Conservation (phyloP, 2,113 vertebrate species). For the Actenoides lindsayi region DNA sequence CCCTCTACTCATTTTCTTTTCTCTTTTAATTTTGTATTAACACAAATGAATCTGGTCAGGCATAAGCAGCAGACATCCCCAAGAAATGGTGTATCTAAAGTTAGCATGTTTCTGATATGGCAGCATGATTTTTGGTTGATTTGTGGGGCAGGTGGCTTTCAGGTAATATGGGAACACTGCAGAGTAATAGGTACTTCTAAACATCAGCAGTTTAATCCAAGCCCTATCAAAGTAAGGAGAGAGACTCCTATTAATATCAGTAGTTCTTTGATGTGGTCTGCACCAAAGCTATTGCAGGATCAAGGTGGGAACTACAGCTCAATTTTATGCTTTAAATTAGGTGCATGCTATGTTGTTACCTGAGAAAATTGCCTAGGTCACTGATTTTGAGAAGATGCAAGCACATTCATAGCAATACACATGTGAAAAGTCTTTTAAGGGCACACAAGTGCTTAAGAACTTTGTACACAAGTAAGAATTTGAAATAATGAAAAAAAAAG, state of each 20-base stretch:
- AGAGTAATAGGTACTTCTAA: not conserved
- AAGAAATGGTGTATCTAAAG: not conserved
- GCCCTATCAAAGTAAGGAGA: not conserved
- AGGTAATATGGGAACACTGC: not conserved
- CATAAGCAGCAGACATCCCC: not conserved
- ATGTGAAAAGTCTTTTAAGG: not conserved
- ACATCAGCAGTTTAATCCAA: not conserved
- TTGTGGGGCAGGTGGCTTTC: not conserved
- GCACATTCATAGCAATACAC: not conserved
- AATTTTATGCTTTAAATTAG: slow-evolving; percentile 6
- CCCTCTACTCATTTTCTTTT: not conserved
- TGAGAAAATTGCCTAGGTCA: not conserved
- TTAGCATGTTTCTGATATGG: not conserved
- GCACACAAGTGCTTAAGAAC: not conserved
- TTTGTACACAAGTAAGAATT: not conserved
- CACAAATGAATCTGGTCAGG: not conserved
- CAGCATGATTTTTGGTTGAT: not conserved
- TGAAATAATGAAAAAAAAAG: not conserved
- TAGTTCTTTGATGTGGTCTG: not conserved
- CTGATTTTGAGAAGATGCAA: not conserved
- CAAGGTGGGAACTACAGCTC: not conserved
- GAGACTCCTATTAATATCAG: not conserved
- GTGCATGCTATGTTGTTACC: not conserved
- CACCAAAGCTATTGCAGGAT: not conserved
- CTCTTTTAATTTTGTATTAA: not conserved